Evolutionary conservation across 2,888 invertebrate species (phyloP), one percentile per base, ranked within the genome.

Genomic region (Leistus spinibarbis): DNA sequence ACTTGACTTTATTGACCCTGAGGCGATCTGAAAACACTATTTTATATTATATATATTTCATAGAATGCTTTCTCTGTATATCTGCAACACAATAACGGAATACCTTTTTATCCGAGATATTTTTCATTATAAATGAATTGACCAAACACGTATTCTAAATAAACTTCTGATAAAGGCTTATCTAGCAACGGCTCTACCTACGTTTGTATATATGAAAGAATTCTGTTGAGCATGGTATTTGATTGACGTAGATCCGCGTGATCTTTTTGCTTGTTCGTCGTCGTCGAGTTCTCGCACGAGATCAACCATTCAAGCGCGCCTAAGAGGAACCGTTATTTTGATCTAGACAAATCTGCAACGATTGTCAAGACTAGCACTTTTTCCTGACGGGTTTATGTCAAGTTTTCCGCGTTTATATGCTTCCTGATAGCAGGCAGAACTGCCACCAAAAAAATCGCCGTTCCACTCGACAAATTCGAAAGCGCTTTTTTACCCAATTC

Each of bases 171-270:
- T n/a, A n/a, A n/a, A n/a, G n/a, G n/a, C n/a, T n/a, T n/a, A n/a
- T n/a, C n/a, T n/a, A n/a, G n/a, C n/a, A n/a, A n/a, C n/a, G n/a
- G n/a, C n/a, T 68, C 53, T 68, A 68, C 54, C 53, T 68, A 68
- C 54, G 54, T 68, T 54, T 68, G 2, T 67, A 53, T 67, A 67
- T 67, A 67, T 67, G 53, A n/a, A 2, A 40, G 16, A n/a, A 53
- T 19, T 13, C 17, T n/a, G 13, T 40, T 67, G 40, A 40, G 40
- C 13, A 40, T 40, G 40, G 40, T 40, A 40, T 40, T 40, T 40
- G 40, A 40, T 40, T 40, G 40, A 40, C 40, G 40, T 40, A 40
- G 40, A 40, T 40, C 40, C 40, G 40, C 40, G 40, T 40, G 40
- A 40, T 40, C 40, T 40, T 40, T 40, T 40, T 40, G 40, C 40